Conservation (phyloP, 2,113 vertebrate genomes). For the Irena cyanogastra region DNA sequence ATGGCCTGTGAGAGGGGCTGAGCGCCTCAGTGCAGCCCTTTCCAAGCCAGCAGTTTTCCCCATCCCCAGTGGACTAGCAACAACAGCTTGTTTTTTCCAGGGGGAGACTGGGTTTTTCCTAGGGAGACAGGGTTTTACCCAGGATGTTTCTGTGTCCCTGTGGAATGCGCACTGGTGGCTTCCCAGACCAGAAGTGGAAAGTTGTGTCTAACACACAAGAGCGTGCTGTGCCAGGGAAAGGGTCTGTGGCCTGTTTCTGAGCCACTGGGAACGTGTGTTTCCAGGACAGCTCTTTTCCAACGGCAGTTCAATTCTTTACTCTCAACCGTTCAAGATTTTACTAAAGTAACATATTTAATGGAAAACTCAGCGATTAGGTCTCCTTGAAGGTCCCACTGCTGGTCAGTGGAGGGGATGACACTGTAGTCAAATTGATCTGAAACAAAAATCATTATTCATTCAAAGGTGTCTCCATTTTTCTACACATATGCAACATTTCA, state of each 20-base stretch:
- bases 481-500: neutral
- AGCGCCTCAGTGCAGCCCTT: neutral
- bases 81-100: neutral
- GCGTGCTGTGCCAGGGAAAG: rapidly evolving
- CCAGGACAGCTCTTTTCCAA: neutral
- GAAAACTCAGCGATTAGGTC: neutral
- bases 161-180: neutral
- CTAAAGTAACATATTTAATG: neutral
- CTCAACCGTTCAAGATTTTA: neutral
- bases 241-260: neutral
- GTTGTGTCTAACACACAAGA: rapidly evolving
- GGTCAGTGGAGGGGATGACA: rapidly evolving
- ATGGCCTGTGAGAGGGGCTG: neutral
- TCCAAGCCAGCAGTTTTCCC: neutral
- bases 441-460: neutral
- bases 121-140: too few species aligned
- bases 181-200: neutral
- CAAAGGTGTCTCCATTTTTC: neutral
- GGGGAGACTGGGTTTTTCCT: too few species aligned
- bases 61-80: too few species aligned
- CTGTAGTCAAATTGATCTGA: neutral
- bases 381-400: neutral
- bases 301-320: neutral
- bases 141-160: neutral
- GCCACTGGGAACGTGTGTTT: rapidly evolving